phyloP scores from a whole-genome alignment of 1,140 invertebrate genomes.

The Leptinotarsa defecta region DNA sequence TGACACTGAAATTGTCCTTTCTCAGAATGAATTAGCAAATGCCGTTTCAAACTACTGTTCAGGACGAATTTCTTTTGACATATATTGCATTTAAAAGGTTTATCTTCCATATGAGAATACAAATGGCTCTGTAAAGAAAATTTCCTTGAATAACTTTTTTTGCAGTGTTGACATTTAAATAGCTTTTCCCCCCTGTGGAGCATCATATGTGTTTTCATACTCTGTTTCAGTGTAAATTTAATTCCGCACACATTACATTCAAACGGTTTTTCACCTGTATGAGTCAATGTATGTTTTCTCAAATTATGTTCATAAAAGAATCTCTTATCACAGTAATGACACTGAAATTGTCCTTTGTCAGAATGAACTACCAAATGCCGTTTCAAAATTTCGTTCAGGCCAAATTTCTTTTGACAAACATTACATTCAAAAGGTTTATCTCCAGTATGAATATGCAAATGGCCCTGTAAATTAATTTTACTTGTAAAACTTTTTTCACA shows the following conservation, averaged over 20 bases:
- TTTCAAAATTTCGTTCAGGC: not conserved
- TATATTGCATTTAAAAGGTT: constrained; percentile 67
- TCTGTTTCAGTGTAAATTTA: not conserved
- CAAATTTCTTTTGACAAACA: constrained; percentile 11
- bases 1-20: constrained; percentile 27
- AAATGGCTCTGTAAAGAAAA: not conserved
- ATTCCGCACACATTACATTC: not conserved
- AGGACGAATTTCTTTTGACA: constrained; percentile 64
- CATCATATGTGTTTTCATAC: not conserved
- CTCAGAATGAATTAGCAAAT: constrained; percentile 51
- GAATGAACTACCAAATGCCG: constrained; percentile 4
- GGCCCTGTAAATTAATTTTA: too few relatives aligned
- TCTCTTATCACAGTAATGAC: too few relatives aligned
- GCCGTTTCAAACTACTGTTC: constrained; percentile 60
- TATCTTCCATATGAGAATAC: constrained; percentile 68
- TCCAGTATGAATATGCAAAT: not conserved
- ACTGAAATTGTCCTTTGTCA: too few relatives aligned
- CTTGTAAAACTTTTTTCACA: too few relatives aligned
- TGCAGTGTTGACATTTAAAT: not conserved
- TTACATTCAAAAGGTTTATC: constrained; percentile 6
- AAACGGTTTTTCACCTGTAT: not conserved
- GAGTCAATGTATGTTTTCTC: not conserved
- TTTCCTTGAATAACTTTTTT: not conserved
- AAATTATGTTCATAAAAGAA: not conserved
- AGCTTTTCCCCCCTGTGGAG: not conserved